Evolutionary conservation across 2,113 vertebrate species (phyloP).

Genomic region (Phyllostomus hastatus): DNA sequence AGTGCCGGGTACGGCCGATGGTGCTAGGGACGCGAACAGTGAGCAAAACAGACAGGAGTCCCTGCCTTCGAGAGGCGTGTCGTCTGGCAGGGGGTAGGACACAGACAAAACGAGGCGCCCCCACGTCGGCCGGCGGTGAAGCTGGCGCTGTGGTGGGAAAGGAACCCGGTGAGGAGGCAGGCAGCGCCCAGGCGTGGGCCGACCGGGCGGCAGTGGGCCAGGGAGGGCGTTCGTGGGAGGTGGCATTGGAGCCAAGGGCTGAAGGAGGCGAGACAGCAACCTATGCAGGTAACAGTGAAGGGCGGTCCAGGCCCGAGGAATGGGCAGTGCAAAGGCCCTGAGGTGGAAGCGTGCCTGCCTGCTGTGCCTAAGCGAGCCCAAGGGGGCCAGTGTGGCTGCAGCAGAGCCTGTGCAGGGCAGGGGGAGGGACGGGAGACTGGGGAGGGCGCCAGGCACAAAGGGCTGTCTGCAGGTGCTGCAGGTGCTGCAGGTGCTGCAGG

Average conservation of each 20-base stretch:
- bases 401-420: fast-evolving
- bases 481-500: fast-evolving
- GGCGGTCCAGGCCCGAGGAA: fast-evolving
- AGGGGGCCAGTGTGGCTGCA: background rate
- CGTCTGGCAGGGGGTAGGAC: background rate
- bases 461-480: background rate
- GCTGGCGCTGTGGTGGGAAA: background rate
- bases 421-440: fast-evolving
- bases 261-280: background rate
- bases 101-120: background rate
- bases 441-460: background rate
- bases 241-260: background rate
- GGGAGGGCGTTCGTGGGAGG: background rate
- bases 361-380: background rate
- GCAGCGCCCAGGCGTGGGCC: background rate
- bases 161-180: constrained; percentile 22
- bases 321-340: background rate
- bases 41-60: background rate
- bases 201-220: background rate
- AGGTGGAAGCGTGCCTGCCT: fast-evolving
- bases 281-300: background rate
- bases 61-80: background rate
- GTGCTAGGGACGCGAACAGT: background rate
- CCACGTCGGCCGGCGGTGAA: no score
- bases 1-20: background rate